Evolutionary conservation across 2,113 vertebrate species (phyloP).

Genomic region (Terrapene triunguis): DNA sequence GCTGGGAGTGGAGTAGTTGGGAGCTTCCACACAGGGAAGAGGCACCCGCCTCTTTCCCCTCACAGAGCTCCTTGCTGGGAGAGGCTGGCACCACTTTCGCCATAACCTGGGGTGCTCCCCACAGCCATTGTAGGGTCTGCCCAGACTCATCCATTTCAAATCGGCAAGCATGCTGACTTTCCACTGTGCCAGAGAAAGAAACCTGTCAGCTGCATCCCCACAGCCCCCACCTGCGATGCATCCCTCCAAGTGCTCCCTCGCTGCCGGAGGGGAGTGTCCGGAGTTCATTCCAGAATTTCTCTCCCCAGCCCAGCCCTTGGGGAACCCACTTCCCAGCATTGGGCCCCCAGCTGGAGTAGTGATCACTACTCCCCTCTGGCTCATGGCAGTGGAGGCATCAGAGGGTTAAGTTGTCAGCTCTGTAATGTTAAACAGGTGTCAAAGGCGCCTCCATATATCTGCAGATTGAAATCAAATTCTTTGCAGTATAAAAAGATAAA

Average conservation of each 20-base stretch:
- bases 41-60: not conserved
- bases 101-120: not conserved
- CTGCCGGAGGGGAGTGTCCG: rapidly evolving
- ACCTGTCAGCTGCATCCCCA: not conserved
- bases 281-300: rapidly evolving
- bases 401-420: conserved; percentile 84
- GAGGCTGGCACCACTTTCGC: not conserved
- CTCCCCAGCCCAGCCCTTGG: not conserved
- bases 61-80: not conserved
- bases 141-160: not conserved
- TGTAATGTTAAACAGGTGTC: conserved; percentile 84
- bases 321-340: not conserved
- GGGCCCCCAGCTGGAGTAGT: not conserved
- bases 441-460: conserved; percentile 86
- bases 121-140: not conserved
- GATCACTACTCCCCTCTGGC: not conserved
- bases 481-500: conserved; percentile 89
- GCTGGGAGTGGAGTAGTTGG: not conserved
- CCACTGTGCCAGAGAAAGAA: not conserved
- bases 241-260: not conserved
- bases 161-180: not conserved
- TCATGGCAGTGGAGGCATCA: not conserved
- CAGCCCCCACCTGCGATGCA: rapidly evolving
- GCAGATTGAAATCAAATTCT: conserved; percentile 85
- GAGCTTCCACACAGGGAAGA: not conserved